Evolutionary conservation across 2,797 vertebrate species (phyloP).

Genomic region (Anabacerthia variegaticeps): DNA sequence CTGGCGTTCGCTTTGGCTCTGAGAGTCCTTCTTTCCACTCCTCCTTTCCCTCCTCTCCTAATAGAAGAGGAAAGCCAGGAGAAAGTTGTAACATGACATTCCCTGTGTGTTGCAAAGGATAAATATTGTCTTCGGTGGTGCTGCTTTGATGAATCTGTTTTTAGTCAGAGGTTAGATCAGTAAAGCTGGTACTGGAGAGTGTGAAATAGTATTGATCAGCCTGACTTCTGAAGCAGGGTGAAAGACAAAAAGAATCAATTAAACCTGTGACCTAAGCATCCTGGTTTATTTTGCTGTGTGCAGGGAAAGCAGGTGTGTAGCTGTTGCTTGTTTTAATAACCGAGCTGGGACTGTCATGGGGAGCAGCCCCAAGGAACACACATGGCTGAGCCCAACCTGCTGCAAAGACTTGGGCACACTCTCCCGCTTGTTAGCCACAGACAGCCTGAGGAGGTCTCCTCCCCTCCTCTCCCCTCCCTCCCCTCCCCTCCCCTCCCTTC

Average conservation of each 20-base stretch:
- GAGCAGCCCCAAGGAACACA: rapidly evolving
- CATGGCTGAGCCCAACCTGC: neutral
- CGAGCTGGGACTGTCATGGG: neutral
- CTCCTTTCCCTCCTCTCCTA: neutral
- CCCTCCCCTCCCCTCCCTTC: neutral
- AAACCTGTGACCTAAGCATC: constrained; percentile 59
- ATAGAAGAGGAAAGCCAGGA: neutral
- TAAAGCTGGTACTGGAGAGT: constrained; percentile 20
- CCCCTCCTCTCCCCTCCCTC: too few relatives aligned
- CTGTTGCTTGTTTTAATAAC: neutral
- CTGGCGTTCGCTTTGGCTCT: neutral
- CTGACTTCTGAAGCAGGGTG: constrained; percentile 70
- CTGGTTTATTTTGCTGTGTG: constrained; percentile 45
- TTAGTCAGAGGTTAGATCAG: constrained; percentile 36
- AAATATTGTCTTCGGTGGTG: neutral
- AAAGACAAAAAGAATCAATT: constrained; percentile 78
- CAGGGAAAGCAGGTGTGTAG: constrained; percentile 26
- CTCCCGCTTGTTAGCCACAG: neutral
- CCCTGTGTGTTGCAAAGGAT: neutral
- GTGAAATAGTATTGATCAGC: constrained; percentile 77
- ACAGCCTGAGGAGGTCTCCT: neutral
- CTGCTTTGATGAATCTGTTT: constrained; percentile 56
- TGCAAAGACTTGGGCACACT: rapidly evolving
- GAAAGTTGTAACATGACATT: constrained; percentile 27
- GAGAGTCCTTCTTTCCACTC: neutral